Evolutionary conservation across 1,140 invertebrate genomes (phyloP), one percentile per base, ranked within the genome.

Genomic region (Chymomyza costata): DNA sequence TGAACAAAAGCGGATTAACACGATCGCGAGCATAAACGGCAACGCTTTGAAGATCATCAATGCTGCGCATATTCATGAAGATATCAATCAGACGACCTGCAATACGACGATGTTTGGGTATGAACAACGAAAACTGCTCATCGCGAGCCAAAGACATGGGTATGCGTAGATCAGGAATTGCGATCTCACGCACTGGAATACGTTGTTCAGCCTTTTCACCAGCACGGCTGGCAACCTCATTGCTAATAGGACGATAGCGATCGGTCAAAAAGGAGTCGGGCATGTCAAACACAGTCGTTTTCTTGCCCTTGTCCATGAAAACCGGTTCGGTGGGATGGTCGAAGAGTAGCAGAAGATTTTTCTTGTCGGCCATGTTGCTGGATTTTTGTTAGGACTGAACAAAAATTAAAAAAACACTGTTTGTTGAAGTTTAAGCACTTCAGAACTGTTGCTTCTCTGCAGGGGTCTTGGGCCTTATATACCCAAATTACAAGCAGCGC

Each of bases 291-390:
- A 89, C 88, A 5, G 88, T 83, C 32, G 87, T 87, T 16, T 38
- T 53, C 2, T 90, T 86, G 31, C 91, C 91, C 83, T 92, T 93
- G 25, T 90, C 88, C 64, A 92, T 89, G 76, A 92, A 93, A 32
- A 92, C 88, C 1, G 93, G 93, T 83, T 94, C 93, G 13, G 88
- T 87, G 3, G 93, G 93, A 6, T 93, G 90, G 82, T 94, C 92
- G 85, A 93, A 93, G 25, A 94, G 88, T 51, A 90, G 87, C 37
- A 88, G 56, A 2, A 88, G 58, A 57, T 88, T 87, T 39, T 86
- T 82, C 53, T 86, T 87, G 49, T 85, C 66, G 17, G 71, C 67
- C 83, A 86, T 86, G 28, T 38, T 48, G n/a, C 8, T 6, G 1
- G 13, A 25, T 39, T 39, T 16, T 17, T 39, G 5, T 28, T 10